Evolutionary conservation across 2,113 vertebrate genomes (phyloP), one percentile per base, ranked within the genome.

Genomic region (Uropsilus gracilis): DNA sequence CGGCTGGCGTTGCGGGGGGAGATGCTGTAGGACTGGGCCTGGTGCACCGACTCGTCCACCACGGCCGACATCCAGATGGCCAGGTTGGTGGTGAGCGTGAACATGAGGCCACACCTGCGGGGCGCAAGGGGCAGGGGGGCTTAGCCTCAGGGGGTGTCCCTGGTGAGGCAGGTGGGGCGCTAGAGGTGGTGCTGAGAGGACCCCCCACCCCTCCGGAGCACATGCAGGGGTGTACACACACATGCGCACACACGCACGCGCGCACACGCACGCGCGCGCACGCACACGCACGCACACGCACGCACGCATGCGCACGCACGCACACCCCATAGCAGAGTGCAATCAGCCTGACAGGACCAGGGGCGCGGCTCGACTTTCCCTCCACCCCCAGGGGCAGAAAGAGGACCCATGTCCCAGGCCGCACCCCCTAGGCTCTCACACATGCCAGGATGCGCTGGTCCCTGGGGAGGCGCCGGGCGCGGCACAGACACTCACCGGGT

Each of bases 41-140:
- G 99, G 96, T 99, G 99, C 30, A 99, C 80, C 0, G 99, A 99
- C 96, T 99, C 99, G 0, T 99, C 99, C 1, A 99, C 99, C 64
- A 99, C 99, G 0, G 98, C 98, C 0, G 98, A 98, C 99, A 99
- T 99, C 99, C 99, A 99, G 94, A 99, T 86, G 0, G 99, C 98
- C 18, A 99, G 95, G 97, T 99, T 99, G 89, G 99, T 99, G 57
- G 99, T 98, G 80, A 99, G 98, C 0, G 98, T 99, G 69, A 99
- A 97, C 99, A 99, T 99, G 93, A 99, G 97, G 4, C 99, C 99
- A 75, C 99, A 99, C 72, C 99, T 99, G 94, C 86, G 37, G 88
- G 12, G 46, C 44, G 53, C n/a, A 3, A 93, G 86, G 86, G 22
- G 39, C 86, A 66, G 57, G 44, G 66, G 85, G 44, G 32, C 57